Percentiles rank a stretch among this genome's conserved stretches.
These are phyloP conservation scores for Drosophila rhopaloa DNA, from an alignment of 1,140 invertebrate genomes.

Conservation along the genomic window DNA sequence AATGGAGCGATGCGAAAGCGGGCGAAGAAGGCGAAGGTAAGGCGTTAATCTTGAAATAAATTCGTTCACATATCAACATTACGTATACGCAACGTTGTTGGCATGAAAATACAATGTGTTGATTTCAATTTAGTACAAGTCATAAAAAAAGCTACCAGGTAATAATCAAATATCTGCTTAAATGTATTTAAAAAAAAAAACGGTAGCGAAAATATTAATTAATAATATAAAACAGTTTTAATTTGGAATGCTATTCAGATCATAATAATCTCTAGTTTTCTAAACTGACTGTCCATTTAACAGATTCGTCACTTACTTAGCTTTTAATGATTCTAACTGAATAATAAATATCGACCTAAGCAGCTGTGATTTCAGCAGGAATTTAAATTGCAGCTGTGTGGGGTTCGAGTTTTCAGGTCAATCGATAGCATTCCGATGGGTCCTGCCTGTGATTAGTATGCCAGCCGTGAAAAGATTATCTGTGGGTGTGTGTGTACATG, in stretches of 20 bases:
- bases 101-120: neutral
- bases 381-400: constrained; percentile 11
- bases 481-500: constrained; percentile 9
- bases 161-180: too few relatives aligned
- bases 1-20: constrained; percentile 82
- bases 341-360: neutral
- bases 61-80: neutral
- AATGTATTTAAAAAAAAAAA: too few relatives aligned
- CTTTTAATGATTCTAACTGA: too few relatives aligned
- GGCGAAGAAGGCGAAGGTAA: constrained; percentile 83
- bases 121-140: too few relatives aligned
- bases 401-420: constrained; percentile 72
- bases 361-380: neutral
- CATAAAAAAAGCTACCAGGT: neutral
- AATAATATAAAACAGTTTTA: too few relatives aligned
- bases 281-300: neutral
- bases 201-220: too few relatives aligned
- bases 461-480: constrained; percentile 36
- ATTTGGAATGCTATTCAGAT: too few relatives aligned
- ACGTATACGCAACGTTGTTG: constrained; percentile 35
- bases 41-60: constrained; percentile 4
- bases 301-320: neutral
- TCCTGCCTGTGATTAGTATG: constrained; percentile 58
- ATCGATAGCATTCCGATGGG: constrained; percentile 75
- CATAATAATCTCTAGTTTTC: neutral